Evolutionary conservation across 2,888 invertebrate genomes (phyloP), one percentile per base, ranked within the genome.

Genomic region (Anticlea derivata): DNA sequence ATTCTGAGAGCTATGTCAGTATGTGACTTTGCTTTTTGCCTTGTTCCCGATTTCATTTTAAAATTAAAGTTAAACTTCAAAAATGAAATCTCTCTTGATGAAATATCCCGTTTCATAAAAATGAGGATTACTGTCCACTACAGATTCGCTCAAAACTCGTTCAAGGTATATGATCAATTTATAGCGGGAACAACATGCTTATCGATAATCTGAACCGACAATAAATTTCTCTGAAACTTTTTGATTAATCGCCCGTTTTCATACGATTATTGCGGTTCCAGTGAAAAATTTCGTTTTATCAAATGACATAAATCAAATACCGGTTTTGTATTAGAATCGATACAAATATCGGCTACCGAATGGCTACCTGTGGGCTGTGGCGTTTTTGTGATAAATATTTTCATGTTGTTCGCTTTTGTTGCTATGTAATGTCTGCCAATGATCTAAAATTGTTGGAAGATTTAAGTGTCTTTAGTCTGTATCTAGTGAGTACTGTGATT

Each of bases 241-340:
- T 69, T 80, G 82, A 82, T 82, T 80, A 78, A 84, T 80, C 58
- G 75, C 64, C 58, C 44, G 65, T 64, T 70, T 73, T 66, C 65
- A 56, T 61, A 60, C 68, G 59, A 72, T 72, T 75, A 73, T 74
- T 73, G 70, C 61, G 56, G 48, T 43, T 58, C 47, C 56, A 34
- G 50, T 72, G 72, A 76, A 70, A 73, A 71, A 73, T 70, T 60
- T 37, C 55, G 52, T 54, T 61, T 50, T 59, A 59, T 59, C 54
- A 54, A 50, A 53, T 52, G 55, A 43, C 43, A 60, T 64, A 60
- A 60, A 64, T 64, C 62, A 59, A 50, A 35, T 43, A 46, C 33
- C 41, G 26, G 37, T 46, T 56, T 58, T 44, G 43, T 55, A 12
- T 60, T 55, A 56, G 56, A 29, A 48, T 31, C 35, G 33, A 38